phyloP scores from a whole-genome alignment of 2,113 vertebrate species.

The Acanthochromis polyacanthus region DNA sequence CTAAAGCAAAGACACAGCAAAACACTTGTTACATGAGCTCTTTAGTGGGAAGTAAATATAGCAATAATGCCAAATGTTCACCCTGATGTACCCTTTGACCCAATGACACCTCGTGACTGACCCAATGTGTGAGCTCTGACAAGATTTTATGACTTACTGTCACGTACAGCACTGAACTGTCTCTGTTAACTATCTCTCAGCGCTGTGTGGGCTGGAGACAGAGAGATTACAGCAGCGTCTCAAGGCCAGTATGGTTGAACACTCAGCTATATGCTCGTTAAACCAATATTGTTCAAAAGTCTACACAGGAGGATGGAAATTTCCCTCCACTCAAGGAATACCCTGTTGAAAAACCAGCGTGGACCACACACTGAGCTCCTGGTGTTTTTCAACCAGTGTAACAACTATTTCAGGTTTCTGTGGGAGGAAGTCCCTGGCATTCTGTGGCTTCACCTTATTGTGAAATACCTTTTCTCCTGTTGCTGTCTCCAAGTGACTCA shows the following conservation, averaged over 20 bases:
- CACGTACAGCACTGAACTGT: conserved; percentile 21
- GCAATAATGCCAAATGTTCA: conserved; percentile 38
- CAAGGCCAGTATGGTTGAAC: conserved; percentile 67
- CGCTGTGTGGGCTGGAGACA: conserved; percentile 55
- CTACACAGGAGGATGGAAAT: conserved; percentile 69
- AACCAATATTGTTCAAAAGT: conserved; percentile 79
- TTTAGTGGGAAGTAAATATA: conserved; percentile 59
- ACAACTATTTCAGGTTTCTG: conserved; percentile 54
- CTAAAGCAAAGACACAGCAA: conserved; percentile 45
- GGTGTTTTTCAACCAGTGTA: conserved; percentile 34
- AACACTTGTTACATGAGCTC: conserved; percentile 40
- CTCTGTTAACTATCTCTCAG: conserved; percentile 13
- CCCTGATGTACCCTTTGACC: conserved; percentile 56
- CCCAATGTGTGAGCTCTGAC: neutral
- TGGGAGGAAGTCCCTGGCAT: conserved; percentile 52
- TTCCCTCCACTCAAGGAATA: conserved; percentile 62
- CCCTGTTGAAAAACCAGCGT: conserved; percentile 41
- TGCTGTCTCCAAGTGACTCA: conserved; percentile 66
- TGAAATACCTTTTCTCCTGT: conserved; percentile 58
- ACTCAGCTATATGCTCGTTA: conserved; percentile 71
- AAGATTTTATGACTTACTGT: conserved; percentile 20
- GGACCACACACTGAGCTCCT: conserved; percentile 74
- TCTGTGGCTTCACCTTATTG: conserved; percentile 42
- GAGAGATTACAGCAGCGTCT: conserved; percentile 45
- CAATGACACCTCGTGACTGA: conserved; percentile 12